phyloP scores from a whole-genome alignment of 2,113 vertebrate genomes.

The Pongo pygmaeus region DNA sequence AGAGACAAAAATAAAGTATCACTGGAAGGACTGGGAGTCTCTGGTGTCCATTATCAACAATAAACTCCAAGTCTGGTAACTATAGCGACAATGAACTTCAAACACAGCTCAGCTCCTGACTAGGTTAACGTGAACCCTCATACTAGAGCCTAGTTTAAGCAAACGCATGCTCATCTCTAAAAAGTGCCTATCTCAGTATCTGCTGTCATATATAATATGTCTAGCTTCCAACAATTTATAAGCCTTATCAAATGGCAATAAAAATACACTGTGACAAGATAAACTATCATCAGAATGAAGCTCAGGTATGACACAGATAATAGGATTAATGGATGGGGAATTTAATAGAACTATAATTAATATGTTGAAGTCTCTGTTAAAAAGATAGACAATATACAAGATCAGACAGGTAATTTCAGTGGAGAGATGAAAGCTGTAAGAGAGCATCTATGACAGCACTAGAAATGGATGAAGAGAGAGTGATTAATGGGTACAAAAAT shows the following conservation, averaged over 20 bases:
- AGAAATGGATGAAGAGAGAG: neutral
- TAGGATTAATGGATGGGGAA: neutral
- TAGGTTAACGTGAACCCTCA: neutral
- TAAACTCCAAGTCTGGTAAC: neutral
- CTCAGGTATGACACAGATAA: neutral
- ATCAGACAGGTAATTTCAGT: neutral
- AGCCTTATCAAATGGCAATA: neutral
- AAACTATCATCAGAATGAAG: neutral
- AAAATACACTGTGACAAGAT: neutral
- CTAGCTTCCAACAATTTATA: neutral
- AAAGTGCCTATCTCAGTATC: neutral
- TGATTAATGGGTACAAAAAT: neutral
- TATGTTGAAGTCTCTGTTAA: neutral
- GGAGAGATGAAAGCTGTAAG: neutral
- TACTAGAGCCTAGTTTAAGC: neutral
- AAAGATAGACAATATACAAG: neutral
- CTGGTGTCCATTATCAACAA: neutral
- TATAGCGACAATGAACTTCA: neutral
- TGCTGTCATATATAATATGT: neutral
- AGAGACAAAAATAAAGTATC: conserved; percentile 34
- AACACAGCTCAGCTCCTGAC: neutral
- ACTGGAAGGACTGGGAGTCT: neutral
- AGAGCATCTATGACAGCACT: neutral
- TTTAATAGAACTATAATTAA: neutral
- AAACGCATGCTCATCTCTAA: neutral